These are phyloP conservation scores for Apus apus DNA, from an alignment of 2,113 vertebrate species.

Conservation along the genomic window DNA sequence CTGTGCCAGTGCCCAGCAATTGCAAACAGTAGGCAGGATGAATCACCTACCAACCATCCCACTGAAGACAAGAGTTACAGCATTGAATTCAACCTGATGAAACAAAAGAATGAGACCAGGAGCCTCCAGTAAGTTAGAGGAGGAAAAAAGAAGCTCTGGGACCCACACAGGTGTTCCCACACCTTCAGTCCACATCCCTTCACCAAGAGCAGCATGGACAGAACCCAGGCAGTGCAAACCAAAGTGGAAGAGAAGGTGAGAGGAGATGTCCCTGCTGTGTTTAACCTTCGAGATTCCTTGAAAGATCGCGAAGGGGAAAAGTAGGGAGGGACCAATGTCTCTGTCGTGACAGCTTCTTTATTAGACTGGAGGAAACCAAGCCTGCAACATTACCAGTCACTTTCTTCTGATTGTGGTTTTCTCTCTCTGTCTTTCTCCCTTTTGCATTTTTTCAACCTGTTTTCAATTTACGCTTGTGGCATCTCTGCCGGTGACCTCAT, in stretches of 20 bases:
- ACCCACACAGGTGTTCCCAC: not conserved
- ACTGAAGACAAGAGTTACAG: not conserved
- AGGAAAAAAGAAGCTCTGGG: not conserved
- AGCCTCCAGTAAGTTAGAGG: not conserved
- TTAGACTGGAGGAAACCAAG: slow-evolving; percentile 27
- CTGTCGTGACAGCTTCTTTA: slow-evolving; percentile 36
- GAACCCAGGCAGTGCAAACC: not conserved
- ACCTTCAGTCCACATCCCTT: not conserved
- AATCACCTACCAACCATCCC: slow-evolving; percentile 17
- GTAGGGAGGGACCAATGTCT: not conserved
- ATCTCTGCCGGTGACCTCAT: slow-evolving; percentile 78
- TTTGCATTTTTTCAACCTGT: slow-evolving; percentile 75
- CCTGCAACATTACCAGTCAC: not conserved
- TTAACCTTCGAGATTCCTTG: slow-evolving; percentile 32
- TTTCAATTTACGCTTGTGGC: slow-evolving; percentile 79
- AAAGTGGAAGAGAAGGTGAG: not conserved
- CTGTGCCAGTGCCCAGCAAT: not conserved
- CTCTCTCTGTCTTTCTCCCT: slow-evolving; percentile 20
- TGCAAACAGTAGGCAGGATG: not conserved
- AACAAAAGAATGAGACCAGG: not conserved
- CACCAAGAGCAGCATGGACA: not conserved
- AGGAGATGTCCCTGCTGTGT: not conserved
- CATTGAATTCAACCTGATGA: slow-evolving; percentile 5
- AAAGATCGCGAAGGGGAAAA: slow-evolving; percentile 5
- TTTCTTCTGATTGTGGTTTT: slow-evolving; percentile 54